Evolutionary conservation across 2,797 vertebrate species (phyloP), one percentile per base, ranked within the genome.

Genomic region (Luscinia luscinia): DNA sequence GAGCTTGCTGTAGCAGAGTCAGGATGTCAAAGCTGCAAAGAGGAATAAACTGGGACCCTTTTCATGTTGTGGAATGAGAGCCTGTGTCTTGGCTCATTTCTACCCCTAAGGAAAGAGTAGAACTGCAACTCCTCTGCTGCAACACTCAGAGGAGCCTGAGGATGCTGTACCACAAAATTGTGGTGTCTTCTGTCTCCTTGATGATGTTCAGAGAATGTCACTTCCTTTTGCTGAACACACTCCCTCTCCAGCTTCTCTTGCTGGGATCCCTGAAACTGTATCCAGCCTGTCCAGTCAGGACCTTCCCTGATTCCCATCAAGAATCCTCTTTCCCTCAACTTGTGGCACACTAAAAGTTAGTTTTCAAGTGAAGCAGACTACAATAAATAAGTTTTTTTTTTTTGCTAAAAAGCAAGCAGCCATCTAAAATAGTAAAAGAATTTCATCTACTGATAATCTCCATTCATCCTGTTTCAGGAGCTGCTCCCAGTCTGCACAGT

Each of bases 121-220:
- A 41, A 17, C 41, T 41, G 41, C 41, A 41, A 17, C 16, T 41
- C 13, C 41, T 49, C 48, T 49, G 48, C 26, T 49, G 26, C 26
- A 27, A 27, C 2, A 4, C 21, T n/a, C 1, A 4, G 6, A 72
- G 28, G 23, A 83, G 26, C 17, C 10, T 0, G 8, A 54, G 41
- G 26, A 34, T n/a, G 12, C 20, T 58, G 54, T 38, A 58, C 11
- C 5, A 40, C 1, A 2, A 17, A 74, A 24, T 7, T 32, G 9
- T 34, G 16, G 5, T 52, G 28, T 76, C 21, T 67, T 63, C 45
- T 54, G 7, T 27, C 17, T 70, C 34, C 24, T 26, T 57, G 41
- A 19, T 54, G 49, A 21, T 13, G 14, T 13, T 38, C 41, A 40
- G 68, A 92, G 58, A 45, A 22, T 5, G 14, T 23, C 1, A 2